Base-by-base conservation (phyloP, 92 coral and sea anemone species). In the Phymanthus crucifer region DNA sequence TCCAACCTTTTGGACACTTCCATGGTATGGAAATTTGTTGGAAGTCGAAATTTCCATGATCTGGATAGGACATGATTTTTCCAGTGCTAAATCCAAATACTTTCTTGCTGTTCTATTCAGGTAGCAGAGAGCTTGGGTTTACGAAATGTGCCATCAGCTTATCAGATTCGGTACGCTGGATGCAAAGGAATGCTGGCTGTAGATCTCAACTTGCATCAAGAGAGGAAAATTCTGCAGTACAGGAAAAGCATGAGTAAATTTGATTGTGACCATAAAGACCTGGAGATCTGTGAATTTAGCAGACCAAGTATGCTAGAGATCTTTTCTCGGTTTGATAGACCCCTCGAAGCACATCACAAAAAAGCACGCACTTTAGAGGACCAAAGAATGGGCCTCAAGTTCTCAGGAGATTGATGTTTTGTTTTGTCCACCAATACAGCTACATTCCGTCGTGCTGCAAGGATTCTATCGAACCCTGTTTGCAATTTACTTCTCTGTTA, bases 141-240 rank as follows among this genome's bases (percentile, higher is more conserved):
- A 74, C 78, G 76, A 11, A 65, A 75, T 17, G 85, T 78, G 4
- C 98, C 98, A 12, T 92, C 97, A 17, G 98, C 98, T 47, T 92
- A 77, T 73, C 98, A 94, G 79, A 92, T 94, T 46, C 93, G 98
- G 21, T 94, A 78, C 77, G 92, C 85, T 7, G 98, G 98, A 61
- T 94, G 97, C 78, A 94, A 94, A 76, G 98, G 98, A 0, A 93
- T 94, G 90, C 74, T 94, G 50, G 92, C 98, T 27, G 79, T 93
- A 9, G 97, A 94, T 72, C 88, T 89, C 29, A 89, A 84, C 50
- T 89, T 94, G 17, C 89, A 86, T 33, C 83, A 70, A 66, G 93
- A 87, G 2, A 70, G 13, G 16, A 87, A 91, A 71, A 85, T 87
- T 18, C 84, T 94, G 72, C 93, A 83, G 7, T 89, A 87, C 66